Conservation (phyloP, 2,797 vertebrate species). For the Sus cebifrons region DNA sequence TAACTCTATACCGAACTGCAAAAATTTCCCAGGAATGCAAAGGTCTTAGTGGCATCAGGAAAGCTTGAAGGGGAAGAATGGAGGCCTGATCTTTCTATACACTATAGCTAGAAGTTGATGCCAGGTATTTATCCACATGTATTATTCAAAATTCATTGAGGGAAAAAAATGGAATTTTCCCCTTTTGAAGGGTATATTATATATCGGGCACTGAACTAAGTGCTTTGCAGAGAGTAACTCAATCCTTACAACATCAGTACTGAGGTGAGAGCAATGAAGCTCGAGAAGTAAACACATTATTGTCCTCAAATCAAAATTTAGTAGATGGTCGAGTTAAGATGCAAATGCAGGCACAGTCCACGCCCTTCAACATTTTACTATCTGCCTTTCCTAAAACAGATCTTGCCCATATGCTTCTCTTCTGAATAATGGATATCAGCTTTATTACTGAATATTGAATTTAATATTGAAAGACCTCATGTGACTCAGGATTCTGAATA, state of each 20-base stretch:
- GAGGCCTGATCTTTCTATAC: not conserved
- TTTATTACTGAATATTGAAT: constrained; percentile 12
- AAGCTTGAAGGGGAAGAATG: not conserved
- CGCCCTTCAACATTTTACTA: not conserved
- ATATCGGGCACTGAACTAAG: not conserved
- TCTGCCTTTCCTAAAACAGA: constrained; percentile 17
- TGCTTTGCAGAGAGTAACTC: constrained; percentile 26
- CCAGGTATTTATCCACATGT: constrained; percentile 17
- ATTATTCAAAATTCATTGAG: constrained; percentile 35
- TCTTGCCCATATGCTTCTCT: not conserved
- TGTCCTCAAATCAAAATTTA: constrained; percentile 12
- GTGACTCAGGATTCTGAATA: not conserved
- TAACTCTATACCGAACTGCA: not conserved
- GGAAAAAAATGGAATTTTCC: not conserved
- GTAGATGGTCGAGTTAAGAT: not conserved
- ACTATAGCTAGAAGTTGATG: constrained; percentile 21
- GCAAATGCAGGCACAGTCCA: not conserved
- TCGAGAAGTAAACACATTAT: not conserved
- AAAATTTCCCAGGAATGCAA: not conserved
- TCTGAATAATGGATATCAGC: not conserved
- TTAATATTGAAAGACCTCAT: not conserved
- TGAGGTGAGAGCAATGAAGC: not conserved
- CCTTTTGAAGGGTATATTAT: not conserved
- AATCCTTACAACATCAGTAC: not conserved
- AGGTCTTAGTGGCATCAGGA: not conserved